Evolutionary conservation across 2,113 vertebrate genomes (phyloP), one percentile per base, ranked within the genome.

Genomic region (Machaerirhynchus nigripectus): DNA sequence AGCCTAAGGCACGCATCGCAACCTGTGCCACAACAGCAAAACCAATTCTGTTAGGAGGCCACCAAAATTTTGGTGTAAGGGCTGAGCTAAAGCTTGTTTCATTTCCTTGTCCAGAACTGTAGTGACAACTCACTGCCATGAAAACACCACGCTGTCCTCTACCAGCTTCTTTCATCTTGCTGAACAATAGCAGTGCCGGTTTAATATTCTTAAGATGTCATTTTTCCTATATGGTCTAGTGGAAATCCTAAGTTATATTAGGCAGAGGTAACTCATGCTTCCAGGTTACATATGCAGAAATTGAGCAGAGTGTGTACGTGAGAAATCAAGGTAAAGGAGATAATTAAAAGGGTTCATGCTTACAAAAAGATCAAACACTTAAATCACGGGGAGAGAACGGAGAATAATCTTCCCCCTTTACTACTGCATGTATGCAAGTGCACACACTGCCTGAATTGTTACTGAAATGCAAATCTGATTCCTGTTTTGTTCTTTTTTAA

Each of bases 1-100:
- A 99, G 40, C 99, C 99, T 42, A 99, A 98, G 55, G 99, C 99
- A 63, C 98, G 97, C 99, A 99, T 99, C 0, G 99, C 99, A 95
- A 99, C 99, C 99, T 99, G 97, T 22, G 79, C 87, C 59, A 94
- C 49, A 93, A 46, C 0, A 46, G n/a, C 28, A 78, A 70, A 95
- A 97, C 4, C 28, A 90, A 30, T 84, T 79, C 42, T 35, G 46
- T 94, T 85, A 93, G 63, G 17, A 65, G 87, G 46, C 77, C 24
- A 46, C 31, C 28, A 56, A 26, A 74, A 70, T 50, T 74, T 9
- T 0, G 46, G 11, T 52, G 15, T 23, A 50, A 74, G n/a, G 74
- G 63, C 59, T 77, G 21, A 16, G 6, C 35, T 70, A 78, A 59
- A 77, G 12, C 33, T 44, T 67, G 5, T 61, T 92, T 61, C 11